These are phyloP conservation scores for Magallana angulata DNA, from an alignment of 1,140 invertebrate species.

Conservation along the genomic window DNA sequence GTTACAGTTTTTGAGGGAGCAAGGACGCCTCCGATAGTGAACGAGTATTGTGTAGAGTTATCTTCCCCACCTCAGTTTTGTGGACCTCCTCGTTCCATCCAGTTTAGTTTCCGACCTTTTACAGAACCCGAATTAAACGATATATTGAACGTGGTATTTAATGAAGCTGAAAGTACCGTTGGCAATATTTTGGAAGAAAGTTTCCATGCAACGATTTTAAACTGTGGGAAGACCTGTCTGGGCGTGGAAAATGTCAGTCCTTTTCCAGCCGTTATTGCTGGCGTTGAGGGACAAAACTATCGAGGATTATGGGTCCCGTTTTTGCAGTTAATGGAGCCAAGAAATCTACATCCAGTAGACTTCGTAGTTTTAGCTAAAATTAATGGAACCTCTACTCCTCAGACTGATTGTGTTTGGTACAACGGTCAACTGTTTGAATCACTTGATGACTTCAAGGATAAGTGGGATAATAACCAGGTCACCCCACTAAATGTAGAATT, in stretches of 20 bases:
- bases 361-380: conserved; percentile 67
- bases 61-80: background rate
- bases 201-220: conserved; percentile 57
- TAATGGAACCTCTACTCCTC: conserved; percentile 46
- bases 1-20: conserved; percentile 23
- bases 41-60: conserved; percentile 2
- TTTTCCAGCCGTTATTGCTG: conserved; percentile 59
- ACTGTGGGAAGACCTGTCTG: conserved; percentile 64
- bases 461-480: conserved; percentile 52
- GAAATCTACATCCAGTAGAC: conserved; percentile 63
- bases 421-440: conserved; percentile 58
- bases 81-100: background rate
- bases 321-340: conserved; percentile 64
- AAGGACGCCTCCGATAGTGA: background rate
- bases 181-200: conserved; percentile 62
- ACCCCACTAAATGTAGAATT: conserved; percentile 57
- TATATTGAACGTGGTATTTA: conserved; percentile 45
- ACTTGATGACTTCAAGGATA: conserved; percentile 56
- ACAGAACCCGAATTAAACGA: conserved; percentile 53
- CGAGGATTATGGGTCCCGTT: conserved; percentile 66
- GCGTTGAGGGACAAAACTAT: conserved; percentile 53
- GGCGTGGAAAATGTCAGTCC: conserved; percentile 46
- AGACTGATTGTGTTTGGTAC: conserved; percentile 64
- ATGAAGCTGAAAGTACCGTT: conserved; percentile 45
- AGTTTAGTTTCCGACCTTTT: conserved; percentile 1